Evolutionary conservation across 2,888 invertebrate species (phyloP), one percentile per base, ranked within the genome.

Genomic region (Antheraea yamamai): DNA sequence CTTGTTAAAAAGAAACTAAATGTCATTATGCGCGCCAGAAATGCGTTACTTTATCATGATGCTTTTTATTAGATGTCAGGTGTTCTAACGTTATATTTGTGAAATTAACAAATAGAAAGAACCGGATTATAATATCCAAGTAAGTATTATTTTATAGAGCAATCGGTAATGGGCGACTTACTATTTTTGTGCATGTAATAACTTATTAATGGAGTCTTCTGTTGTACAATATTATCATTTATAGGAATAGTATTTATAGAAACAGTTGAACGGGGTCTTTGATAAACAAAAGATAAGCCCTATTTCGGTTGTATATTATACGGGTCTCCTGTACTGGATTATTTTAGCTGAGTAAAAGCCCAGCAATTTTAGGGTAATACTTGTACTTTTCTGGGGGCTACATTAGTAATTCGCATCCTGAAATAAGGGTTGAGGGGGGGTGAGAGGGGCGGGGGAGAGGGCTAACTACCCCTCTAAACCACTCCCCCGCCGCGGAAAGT

Each of bases 21-120:
- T 77, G 83, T 85, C 84, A 78, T 72, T 78, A 83, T 90, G 89
- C 92, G 92, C 92, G 92, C 92, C 92, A 91, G 89, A 91, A 91
- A 83, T 83, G 83, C 81, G 84, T 75, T 77, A 77, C 18, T 16
- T 16, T 16, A 47, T 12, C 7, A 47, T 47, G 12, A 47, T 66
- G 64, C 30, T 14, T 66, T 66, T 26, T 66, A 16, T 16, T 26
- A 3, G 14, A 30, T 14, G 26, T 66, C 30, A 30, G 20, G 23
- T 20, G 10, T 61, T 20, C n/a, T 61, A 64, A 66, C 16, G 61
- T 23, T n/a, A 61, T 30, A 30, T 66, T 66, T 66, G 30, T 61
- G 61, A 61, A 12, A 47, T 12, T 47, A 12, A 47, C 2, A 12
- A 47, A 47, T 47, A 47, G 47, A 7, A 47, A 47, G 23, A 0